Conservation (phyloP, 2,888 invertebrate species). For the Sphaerophoria rueppellii region DNA sequence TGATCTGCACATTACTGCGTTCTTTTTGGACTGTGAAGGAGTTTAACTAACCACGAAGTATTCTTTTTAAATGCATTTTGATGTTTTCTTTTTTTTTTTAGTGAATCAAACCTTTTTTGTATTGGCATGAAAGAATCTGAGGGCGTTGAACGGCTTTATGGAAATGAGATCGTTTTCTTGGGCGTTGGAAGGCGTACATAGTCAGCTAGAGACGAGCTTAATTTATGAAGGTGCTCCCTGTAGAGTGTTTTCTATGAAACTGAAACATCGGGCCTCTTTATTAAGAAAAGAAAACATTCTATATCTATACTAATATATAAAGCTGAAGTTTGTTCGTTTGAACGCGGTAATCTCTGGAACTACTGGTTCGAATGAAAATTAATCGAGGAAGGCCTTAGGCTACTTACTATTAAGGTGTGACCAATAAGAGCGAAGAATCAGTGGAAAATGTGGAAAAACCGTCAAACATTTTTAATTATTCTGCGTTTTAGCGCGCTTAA, state of each 20-base stretch:
- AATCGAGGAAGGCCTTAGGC: no score
- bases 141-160: constrained; percentile 64
- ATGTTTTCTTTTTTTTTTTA: constrained; percentile 45
- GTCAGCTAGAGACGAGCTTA: neutral
- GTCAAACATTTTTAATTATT: no score
- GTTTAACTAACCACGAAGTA: constrained; percentile 63
- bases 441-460: no score
- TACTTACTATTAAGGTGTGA: no score
- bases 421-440: no score
- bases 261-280: neutral
- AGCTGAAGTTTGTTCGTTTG: neutral
- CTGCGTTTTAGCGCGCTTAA: no score
- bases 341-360: no score
- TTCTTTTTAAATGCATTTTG: constrained; percentile 67
- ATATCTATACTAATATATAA: neutral
- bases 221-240: constrained; percentile 10
- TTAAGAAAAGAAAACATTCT: no score
- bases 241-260: neutral
- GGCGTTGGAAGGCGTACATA: neutral
- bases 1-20: constrained; percentile 16
- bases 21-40: constrained; percentile 31
- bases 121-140: constrained; percentile 40
- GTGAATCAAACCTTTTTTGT: neutral
- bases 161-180: constrained; percentile 49
- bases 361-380: no score